Percentiles rank a stretch among this genome's conserved stretches.
Evolutionary conservation across 2,888 invertebrate species (phyloP).

Genomic region (Enoplolaimus lenunculus): DNA sequence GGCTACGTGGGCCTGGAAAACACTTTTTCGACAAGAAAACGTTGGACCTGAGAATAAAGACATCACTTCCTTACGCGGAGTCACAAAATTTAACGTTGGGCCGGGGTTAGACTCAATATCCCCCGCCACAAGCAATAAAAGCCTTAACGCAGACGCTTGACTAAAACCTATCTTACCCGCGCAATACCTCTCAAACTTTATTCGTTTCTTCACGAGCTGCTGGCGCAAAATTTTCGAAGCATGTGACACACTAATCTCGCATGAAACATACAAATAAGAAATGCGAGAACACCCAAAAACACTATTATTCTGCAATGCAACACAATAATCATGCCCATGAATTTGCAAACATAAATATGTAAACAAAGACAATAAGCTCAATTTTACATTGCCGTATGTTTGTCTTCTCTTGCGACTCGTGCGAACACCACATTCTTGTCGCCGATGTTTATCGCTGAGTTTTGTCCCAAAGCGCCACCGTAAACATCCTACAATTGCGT

Average conservation of each 20-base stretch:
- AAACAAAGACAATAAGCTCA: no score
- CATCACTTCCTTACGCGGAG: not conserved
- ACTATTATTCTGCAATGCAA: no score
- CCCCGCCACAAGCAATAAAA: not conserved
- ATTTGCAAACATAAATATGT: no score
- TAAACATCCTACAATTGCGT: no score
- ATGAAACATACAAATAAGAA: not conserved
- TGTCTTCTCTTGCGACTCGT: no score
- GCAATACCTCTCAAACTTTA: not conserved
- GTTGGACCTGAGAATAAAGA: slow-evolving; percentile 50
- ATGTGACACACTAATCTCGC: not conserved
- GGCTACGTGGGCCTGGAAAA: slow-evolving; percentile 64
- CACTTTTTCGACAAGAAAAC: slow-evolving; percentile 60
- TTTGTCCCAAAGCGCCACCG: no score
- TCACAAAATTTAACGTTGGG: not conserved
- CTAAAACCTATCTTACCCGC: not conserved
- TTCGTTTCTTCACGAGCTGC: not conserved
- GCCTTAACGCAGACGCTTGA: not conserved
- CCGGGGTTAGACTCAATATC: not conserved
- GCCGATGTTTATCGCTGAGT: no score
- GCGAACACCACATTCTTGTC: no score
- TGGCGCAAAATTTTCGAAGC: not conserved
- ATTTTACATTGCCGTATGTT: no score
- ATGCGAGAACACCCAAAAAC: no score
- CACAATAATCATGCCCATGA: no score